phyloP scores from a whole-genome alignment of 2,888 invertebrate species.

The Chrysina gloriosa region DNA sequence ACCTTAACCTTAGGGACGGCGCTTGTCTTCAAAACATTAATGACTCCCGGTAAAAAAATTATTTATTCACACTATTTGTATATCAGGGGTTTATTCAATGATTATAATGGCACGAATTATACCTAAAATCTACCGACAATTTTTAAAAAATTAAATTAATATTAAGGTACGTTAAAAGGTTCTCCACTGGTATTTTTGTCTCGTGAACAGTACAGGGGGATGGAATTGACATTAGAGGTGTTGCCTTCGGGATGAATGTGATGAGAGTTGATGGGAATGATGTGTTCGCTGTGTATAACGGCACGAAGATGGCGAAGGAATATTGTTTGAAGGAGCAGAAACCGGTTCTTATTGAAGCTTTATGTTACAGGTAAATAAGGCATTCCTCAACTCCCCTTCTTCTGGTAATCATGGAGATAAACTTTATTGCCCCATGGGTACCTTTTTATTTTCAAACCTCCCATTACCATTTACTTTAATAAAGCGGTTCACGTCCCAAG shows the following conservation, averaged over 20 bases:
- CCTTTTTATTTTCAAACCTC: too few species aligned
- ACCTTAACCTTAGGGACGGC: too few species aligned
- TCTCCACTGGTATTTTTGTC: constrained; percentile 63
- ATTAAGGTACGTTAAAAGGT: constrained; percentile 19
- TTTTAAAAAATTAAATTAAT: constrained; percentile 23
- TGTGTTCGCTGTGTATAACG: constrained; percentile 93
- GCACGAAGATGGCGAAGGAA: constrained; percentile 81
- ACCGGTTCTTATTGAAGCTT: constrained; percentile 96
- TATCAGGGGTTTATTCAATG: too few species aligned
- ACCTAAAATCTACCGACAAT: constrained; percentile 21
- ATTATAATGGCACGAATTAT: constrained; percentile 20
- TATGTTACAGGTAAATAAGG: constrained; percentile 88
- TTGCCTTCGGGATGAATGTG: constrained; percentile 89
- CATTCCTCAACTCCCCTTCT: not conserved
- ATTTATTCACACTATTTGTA: too few species aligned
- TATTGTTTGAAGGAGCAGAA: constrained; percentile 78
- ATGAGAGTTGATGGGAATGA: constrained; percentile 98
- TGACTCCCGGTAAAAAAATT: too few species aligned
- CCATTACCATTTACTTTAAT: too few species aligned
- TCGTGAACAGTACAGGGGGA: constrained; percentile 96
- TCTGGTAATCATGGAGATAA: too few species aligned
- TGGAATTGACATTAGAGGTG: constrained; percentile 92
- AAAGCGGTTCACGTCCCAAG: too few species aligned
- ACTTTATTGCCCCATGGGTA: too few species aligned
- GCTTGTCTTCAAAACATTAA: too few species aligned